Base-by-base conservation (phyloP, 2,888 invertebrate genomes). In the Quadroppia sp. region DNA sequence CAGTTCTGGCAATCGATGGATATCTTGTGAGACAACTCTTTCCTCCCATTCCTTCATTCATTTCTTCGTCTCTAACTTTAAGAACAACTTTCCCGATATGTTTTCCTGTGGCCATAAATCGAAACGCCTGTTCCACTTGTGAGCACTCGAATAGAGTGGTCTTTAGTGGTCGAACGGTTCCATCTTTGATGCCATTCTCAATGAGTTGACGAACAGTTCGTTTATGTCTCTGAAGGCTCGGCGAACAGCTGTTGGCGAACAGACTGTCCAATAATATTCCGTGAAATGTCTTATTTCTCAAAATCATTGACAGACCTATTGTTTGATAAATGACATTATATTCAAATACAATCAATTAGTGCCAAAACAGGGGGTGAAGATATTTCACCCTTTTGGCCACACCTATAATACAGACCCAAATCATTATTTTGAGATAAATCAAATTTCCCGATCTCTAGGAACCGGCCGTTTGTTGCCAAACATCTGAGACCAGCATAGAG, bases 81-180 rank as follows among this genome's bases (percentile, higher is more conserved):
- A 98, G 83, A 71, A 97, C 83, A 71, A 97, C 97, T 86, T 98
- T 98, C 79, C 98, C 98, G 80, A 97, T 94, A 84, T 98, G 98
- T 82, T 92, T 94, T 76, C 98, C 98, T 11, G 93, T 90, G n/a
- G 96, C 96, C 94, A 98, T 97, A 84, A 87, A 94, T 78, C 86
- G 81, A 87, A 95, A 96, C 1, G 95, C 94, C 81, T 91, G 89
- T 83, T 98, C 97, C 30, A 94, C 88, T 84, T 96, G 91, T 79
- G 88, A 87, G 80, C 91, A 90, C 42, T 87, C 86, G 83, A 91
- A 98, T 3, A 94, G 89, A 9, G 93, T 92, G 64, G 89, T 87
- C n/a, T 91, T 91, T 73, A 98, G 85, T 25, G 98, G 98, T 50
- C 87, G 86, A 20, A 98, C 95, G 64, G 92, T 93, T 11, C 97